Evolutionary conservation across 2,797 vertebrate genomes (phyloP).

Genomic region (Yasuhikotakia modesta): DNA sequence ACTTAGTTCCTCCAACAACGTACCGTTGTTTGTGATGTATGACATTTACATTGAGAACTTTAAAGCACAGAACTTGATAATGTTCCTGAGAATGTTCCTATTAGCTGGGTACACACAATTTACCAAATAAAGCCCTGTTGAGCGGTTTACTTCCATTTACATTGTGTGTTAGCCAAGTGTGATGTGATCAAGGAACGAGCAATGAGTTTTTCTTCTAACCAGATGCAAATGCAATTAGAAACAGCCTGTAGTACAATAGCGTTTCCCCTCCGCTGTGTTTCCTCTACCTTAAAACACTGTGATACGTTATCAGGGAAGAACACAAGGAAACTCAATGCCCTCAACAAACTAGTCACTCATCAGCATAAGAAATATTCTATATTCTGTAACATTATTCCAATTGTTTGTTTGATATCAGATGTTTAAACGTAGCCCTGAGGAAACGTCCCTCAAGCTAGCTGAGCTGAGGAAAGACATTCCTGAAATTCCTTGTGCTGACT

Average conservation of each 20-base stretch:
- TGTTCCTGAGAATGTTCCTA: no score
- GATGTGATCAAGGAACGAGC: background rate
- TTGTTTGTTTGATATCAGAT: slow-evolving; percentile 26
- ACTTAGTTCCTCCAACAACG: no score
- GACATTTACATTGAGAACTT: no score
- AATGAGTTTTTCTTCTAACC: background rate
- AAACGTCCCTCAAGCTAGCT: slow-evolving; percentile 64
- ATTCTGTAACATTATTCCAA: slow-evolving; percentile 20
- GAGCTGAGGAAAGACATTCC: slow-evolving; percentile 75
- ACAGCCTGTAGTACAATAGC: slow-evolving; percentile 2
- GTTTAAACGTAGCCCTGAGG: slow-evolving; percentile 10
- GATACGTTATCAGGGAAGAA: slow-evolving; percentile 18
- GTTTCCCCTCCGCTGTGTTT: background rate
- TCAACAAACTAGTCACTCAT: slow-evolving; percentile 32
- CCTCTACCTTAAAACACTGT: background rate
- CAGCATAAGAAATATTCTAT: slow-evolving; percentile 24
- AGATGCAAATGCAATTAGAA: background rate
- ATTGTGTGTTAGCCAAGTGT: background rate
- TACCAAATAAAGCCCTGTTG: background rate
- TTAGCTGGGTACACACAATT: no score
- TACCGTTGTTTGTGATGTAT: no score
- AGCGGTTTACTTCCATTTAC: background rate
- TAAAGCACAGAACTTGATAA: no score
- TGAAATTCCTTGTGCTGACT: slow-evolving; percentile 72
- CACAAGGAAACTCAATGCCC: slow-evolving; percentile 33